Evolutionary conservation across 2,797 vertebrate species (phyloP), one percentile per base, ranked within the genome.

Genomic region (Lepilemur septentrionalis): DNA sequence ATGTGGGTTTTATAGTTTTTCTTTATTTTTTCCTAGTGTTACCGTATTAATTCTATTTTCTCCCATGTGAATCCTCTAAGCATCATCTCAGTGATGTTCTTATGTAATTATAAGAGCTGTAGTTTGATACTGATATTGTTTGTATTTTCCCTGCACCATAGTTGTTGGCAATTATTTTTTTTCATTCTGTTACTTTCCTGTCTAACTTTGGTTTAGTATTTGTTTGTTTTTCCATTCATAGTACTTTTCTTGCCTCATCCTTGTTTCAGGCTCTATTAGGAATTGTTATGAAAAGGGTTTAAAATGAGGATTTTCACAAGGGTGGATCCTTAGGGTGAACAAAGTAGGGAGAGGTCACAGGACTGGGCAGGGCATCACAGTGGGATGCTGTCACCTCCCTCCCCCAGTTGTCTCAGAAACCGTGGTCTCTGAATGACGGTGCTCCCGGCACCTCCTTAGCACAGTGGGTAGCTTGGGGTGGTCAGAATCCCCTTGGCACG

Each of bases 301-400:
- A 28, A 95, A 23, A 72, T 82, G 78, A 80, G 79, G 63, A 0
- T 88, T 95, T 97, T 93, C 52, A 81, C 69, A 63, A 69, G 93
- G 94, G 20, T 43, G 1, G 7, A 22, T 32, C 30, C 55, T 81
- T n/a, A 5, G 46, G 46, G 13, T 43, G 35, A 28, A 57, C 32
- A 30, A 28, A 55, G 35, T 3, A 67, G 48, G 30, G 13, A 13
- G 43, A 35, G 67, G 41, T 55, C 61, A 93, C 46, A 57, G 46
- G 93, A 89, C 28, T 32, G 6, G 52, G 5, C n/a, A 63, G 76
- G 78, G 14, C 41, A 28, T 52, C 32, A 5, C 22, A 59, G 32
- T 7, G 41, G 59, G 83, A 35, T 1, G 0, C 50, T 18, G 35
- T 89, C 32, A 23, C 73, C 25, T 87, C 75, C 70, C 35, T 52